Conservation (phyloP, 2,888 invertebrate species). For the Tridacna gigas region DNA sequence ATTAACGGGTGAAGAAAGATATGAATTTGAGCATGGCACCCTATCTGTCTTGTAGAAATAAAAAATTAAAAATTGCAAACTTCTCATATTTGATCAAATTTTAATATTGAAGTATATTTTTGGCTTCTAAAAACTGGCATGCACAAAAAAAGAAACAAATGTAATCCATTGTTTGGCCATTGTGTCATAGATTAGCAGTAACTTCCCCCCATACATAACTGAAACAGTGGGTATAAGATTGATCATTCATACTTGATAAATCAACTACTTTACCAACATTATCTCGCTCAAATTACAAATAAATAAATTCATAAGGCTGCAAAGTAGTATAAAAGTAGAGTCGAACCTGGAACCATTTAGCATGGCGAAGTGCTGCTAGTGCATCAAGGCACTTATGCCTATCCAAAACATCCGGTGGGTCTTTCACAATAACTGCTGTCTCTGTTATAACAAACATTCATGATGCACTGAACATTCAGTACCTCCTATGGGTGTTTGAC, state of each 20-base stretch:
- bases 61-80: too few species aligned
- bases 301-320: slow-evolving; percentile 78
- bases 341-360: slow-evolving; percentile 99
- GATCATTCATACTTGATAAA: slow-evolving; percentile 59
- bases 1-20: too few species aligned
- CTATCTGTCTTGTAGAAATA: too few species aligned
- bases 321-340: slow-evolving; percentile 80
- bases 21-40: too few species aligned
- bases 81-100: too few species aligned
- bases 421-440: slow-evolving; percentile 87
- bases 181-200: slow-evolving; percentile 12
- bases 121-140: neutral
- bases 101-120: too few species aligned
- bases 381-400: slow-evolving; percentile 99
- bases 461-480: slow-evolving; percentile 64
- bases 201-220: neutral
- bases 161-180: slow-evolving; percentile 23
- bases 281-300: neutral
- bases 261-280: slow-evolving; percentile 13
- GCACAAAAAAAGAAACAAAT: neutral
- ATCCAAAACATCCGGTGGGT: slow-evolving; percentile 96
- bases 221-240: slow-evolving; percentile 48
- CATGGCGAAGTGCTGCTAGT: slow-evolving; percentile 99
- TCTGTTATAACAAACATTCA: slow-evolving; percentile 73
- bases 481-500: slow-evolving; percentile 84